Percentiles rank a stretch among this genome's conserved stretches.
Evolutionary conservation across 2,888 invertebrate genomes (phyloP).

Genomic region (Uropetala carovei): DNA sequence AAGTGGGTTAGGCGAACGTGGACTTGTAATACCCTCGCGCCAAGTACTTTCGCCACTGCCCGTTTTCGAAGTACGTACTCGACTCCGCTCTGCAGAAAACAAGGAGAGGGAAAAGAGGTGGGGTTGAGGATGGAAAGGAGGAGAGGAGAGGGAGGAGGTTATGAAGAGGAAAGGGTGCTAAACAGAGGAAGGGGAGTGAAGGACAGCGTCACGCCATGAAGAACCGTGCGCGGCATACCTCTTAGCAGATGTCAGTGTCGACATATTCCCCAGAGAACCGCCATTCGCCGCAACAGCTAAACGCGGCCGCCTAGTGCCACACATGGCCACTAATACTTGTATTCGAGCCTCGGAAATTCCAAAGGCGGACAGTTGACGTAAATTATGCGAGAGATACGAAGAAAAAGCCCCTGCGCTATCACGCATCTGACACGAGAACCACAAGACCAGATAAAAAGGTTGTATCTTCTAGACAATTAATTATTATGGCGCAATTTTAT

Average conservation of each 20-base stretch:
- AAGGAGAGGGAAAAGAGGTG: not conserved
- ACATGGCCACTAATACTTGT: not conserved
- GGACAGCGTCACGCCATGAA: slow-evolving; percentile 57
- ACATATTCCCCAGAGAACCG: not conserved
- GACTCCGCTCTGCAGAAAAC: slow-evolving; percentile 6
- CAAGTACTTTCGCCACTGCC: not conserved
- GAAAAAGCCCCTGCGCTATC: no score
- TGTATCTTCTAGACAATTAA: no score
- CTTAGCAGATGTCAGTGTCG: slow-evolving; percentile 56
- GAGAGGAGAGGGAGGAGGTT: not conserved
- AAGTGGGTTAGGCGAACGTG: slow-evolving; percentile 19
- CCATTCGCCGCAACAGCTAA: not conserved
- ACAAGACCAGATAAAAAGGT: no score
- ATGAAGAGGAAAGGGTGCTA: not conserved
- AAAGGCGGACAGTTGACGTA: no score
- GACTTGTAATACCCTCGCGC: not conserved
- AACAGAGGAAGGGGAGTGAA: not conserved
- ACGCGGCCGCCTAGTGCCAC: not conserved
- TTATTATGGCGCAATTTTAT: no score
- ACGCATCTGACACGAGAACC: no score
- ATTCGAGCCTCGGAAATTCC: not conserved
- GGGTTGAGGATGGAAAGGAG: not conserved
- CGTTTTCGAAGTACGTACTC: slow-evolving; percentile 19
- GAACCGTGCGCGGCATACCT: slow-evolving; percentile 63
- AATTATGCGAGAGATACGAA: no score